Evolutionary conservation across 2,888 invertebrate genomes (phyloP), one percentile per base, ranked within the genome.

Genomic region (Oasisia sp.): DNA sequence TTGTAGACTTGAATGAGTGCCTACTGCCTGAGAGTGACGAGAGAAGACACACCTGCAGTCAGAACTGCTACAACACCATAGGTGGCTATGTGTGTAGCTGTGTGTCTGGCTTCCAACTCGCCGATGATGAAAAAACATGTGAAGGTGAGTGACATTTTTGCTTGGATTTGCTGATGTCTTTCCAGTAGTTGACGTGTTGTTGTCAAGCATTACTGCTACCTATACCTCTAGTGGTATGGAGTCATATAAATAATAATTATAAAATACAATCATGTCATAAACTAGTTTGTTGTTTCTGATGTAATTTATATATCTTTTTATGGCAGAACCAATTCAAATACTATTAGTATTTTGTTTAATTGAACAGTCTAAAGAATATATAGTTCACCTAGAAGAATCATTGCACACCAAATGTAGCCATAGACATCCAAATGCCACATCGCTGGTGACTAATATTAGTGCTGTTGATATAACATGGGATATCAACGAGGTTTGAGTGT

Each of bases 21-120:
- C 95, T 95, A 14, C 95, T 97, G 1, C 96, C 96, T 93, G 97
- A 97, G 44, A 32, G 32, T 19, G 9, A 92, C 58, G 0, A 58
- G 8, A 7, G 89, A 11, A 27, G 44, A 93, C 97, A 97, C 0
- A 97, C 97, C 27, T 98, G 97, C 94, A 97, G 97, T 8, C 97
- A 97, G 92, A 96, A 97, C 38, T 98, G 97, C 94, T 95, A 97
- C 93, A 97, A 97, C 95, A 89, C 92, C 8, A 92, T 93, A n/a
- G 95, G 94, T 19, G 92, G 93, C 58, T 95, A 94, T 93, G 74
- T 91, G 11, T 95, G 95, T 92, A 50, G 91, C 32, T 95, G 95
- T 92, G 89, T 93, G 50, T 58, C 91, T 32, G 95, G 95, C 74
- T 95, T 94, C 92, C 45, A 92, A 50, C 93, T 94, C 14, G 93